These are phyloP conservation scores for Cyclophora punctaria DNA, from an alignment of 2,888 invertebrate species.

Conservation along the genomic window DNA sequence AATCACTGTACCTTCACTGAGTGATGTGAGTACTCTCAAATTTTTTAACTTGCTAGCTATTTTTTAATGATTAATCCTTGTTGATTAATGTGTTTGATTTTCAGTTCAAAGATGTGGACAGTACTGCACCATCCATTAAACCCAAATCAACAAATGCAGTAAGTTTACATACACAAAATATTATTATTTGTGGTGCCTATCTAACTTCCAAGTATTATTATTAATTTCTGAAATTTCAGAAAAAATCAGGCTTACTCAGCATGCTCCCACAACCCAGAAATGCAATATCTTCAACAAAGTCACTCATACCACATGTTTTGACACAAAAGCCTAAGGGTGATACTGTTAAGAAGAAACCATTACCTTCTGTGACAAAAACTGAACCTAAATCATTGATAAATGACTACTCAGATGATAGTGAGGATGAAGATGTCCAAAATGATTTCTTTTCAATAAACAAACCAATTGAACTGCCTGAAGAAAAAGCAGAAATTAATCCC, in stretches of 20 bases:
- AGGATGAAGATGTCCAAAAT: conserved; percentile 67
- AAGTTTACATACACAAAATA: conserved; percentile 28
- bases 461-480: conserved; percentile 46
- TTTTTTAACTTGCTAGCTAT: too few species aligned
- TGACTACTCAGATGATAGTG: conserved; percentile 62
- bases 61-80: conserved; percentile 4
- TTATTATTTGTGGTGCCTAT: background rate
- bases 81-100: conserved; percentile 21
- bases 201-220: too few species aligned
- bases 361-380: conserved; percentile 30
- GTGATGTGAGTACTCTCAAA: conserved; percentile 63
- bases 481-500: conserved; percentile 45
- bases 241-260: conserved; percentile 79
- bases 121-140: conserved; percentile 52
- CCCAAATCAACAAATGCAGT: conserved; percentile 67
- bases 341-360: conserved; percentile 33
- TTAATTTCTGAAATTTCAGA: conserved; percentile 48
- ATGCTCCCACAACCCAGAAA: conserved; percentile 81
- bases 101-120: conserved; percentile 77
- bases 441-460: conserved; percentile 74
- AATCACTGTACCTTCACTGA: conserved; percentile 81
- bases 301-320: conserved; percentile 60
- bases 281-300: conserved; percentile 39
- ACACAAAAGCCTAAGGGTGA: conserved; percentile 53
- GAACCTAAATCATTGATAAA: conserved; percentile 28